Evolutionary conservation across 2,888 invertebrate species (phyloP), one percentile per base, ranked within the genome.

Genomic region (Frankliniella intonsa): DNA sequence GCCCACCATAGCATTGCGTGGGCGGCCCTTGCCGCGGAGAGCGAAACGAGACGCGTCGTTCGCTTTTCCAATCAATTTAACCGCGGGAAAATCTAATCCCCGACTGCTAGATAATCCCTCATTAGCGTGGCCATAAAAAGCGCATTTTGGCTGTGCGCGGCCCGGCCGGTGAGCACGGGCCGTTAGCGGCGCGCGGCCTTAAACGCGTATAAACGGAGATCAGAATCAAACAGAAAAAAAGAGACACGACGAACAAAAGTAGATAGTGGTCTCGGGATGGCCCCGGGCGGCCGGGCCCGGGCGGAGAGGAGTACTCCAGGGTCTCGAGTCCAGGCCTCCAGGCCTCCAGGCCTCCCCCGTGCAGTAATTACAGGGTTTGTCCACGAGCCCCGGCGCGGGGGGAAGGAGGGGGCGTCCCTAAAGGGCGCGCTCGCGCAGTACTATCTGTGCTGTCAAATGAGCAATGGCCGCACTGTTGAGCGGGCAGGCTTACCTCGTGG

Each of bases 131-230:
- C 38, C 38, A 5, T 38, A 38, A 38, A 38, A 38, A 38, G 38
- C 38, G 38, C 5, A 38, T 5, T 38, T 38, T 38, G 38, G 38
- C 38, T 38, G 14, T 17, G 62, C 62, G 62, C 9, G 3, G 51
- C 51, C 51, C 51, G 51, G 51, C 2, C 55, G 1, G 55, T 55
- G 55, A 14, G 55, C 55, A 17, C 55, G 55, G 17, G 62, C 38
- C 38, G 38, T 38, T 38, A 62, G 62, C 17, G 62, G 14, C 55
- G 62, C 62, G 62, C 69, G 69, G 69, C 22, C 25, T 22, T 25
- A 22, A 76, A 76, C 69, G 25, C 69, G 69, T 76, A 76, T 76
- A 76, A 76, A 25, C 69, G 69, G 22, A 76, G 69, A 76, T 76
- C 69, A 25, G 69, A 76, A 76, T 76, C 22, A 76, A 76, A 76